Percentiles rank a stretch among this genome's conserved stretches.
Conservation (phyloP, 2,797 vertebrate genomes). For the Siniperca undulata region DNA sequence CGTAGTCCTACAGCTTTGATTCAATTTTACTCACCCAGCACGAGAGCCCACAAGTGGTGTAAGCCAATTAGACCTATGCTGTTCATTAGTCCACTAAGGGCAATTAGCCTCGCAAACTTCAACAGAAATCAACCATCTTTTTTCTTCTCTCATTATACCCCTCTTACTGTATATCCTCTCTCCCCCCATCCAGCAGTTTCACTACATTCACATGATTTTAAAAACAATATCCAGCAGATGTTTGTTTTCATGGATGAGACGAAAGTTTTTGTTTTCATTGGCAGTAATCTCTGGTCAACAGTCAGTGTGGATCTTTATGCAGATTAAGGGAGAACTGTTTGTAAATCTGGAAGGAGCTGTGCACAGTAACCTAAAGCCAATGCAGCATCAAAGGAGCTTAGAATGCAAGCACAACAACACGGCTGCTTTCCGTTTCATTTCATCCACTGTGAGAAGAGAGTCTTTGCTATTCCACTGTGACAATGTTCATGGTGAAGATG, state of each 20-base stretch:
- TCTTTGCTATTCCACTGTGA: neutral
- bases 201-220: neutral
- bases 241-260: constrained; percentile 53
- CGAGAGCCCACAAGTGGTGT: constrained; percentile 56
- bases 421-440: constrained; percentile 45
- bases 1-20: constrained; percentile 78
- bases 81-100: constrained; percentile 69
- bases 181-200: neutral
- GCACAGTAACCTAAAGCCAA: constrained; percentile 71
- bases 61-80: constrained; percentile 77
- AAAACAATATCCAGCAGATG: neutral
- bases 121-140: constrained; percentile 24
- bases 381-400: constrained; percentile 71
- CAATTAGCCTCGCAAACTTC: constrained; percentile 70
- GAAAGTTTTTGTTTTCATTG: constrained; percentile 49
- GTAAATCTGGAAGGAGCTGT: constrained; percentile 73
- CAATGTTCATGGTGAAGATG: neutral
- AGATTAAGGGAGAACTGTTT: constrained; percentile 75
- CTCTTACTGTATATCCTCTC: neutral
- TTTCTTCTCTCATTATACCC: constrained; percentile 16
- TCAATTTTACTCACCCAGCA: constrained; percentile 78
- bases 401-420: constrained; percentile 70
- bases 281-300: constrained; percentile 71
- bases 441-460: constrained; percentile 7
- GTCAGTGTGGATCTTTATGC: constrained; percentile 67